Percentiles rank a stretch among this genome's conserved stretches.
phyloP scores from a whole-genome alignment of 2,888 invertebrate genomes.

The Eupithecia abbreviata region DNA sequence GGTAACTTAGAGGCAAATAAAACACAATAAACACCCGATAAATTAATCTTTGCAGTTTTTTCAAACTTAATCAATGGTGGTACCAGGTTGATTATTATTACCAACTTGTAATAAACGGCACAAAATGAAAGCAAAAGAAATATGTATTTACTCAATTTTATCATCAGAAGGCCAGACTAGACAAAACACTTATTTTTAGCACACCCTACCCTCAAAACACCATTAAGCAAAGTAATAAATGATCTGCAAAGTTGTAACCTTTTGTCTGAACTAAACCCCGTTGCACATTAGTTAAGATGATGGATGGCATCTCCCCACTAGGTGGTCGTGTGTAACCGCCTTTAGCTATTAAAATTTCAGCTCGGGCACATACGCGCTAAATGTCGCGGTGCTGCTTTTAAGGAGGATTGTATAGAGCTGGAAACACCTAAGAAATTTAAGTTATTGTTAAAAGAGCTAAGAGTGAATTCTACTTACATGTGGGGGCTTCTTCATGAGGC shows the following conservation, averaged over 20 bases:
- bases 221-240: constrained; percentile 58
- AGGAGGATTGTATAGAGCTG: constrained; percentile 40
- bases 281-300: constrained; percentile 60
- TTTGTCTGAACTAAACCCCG: constrained; percentile 57
- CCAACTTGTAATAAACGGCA: no score
- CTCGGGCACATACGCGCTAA: constrained; percentile 62
- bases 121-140: background rate
- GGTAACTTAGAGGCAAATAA: no score
- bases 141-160: background rate
- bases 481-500: no score
- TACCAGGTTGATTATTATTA: no score
- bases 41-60: no score
- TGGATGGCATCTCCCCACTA: constrained; percentile 48
- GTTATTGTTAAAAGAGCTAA: background rate
- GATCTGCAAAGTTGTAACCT: constrained; percentile 59
- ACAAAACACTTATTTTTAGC: constrained; percentile 23
- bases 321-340: constrained; percentile 47
- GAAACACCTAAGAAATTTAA: constrained; percentile 11
- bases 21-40: no score
- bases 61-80: no score
- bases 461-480: no score
- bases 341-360: constrained; percentile 61
- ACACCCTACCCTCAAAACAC: constrained; percentile 34
- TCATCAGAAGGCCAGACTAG: background rate
- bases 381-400: constrained; percentile 59